phyloP scores from a whole-genome alignment of 1,140 invertebrate species.

The Drosophila insularis region DNA sequence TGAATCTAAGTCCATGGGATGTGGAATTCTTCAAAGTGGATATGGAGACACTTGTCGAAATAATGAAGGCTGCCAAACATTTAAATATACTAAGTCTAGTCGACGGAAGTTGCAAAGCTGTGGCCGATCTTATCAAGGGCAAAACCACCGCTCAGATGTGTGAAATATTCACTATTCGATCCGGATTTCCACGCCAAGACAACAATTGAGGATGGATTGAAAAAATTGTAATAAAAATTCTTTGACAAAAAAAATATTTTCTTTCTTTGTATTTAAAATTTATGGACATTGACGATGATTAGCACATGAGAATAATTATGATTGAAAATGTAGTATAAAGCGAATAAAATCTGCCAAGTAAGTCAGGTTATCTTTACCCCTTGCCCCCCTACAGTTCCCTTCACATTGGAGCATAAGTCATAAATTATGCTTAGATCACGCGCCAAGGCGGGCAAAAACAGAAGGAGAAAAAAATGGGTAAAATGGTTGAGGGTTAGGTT shows the following conservation, averaged over 20 bases:
- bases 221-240: no score
- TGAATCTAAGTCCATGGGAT: slow-evolving; percentile 96
- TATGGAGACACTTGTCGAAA: slow-evolving; percentile 97
- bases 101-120: slow-evolving; percentile 98
- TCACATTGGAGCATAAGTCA: no score
- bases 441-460: no score
- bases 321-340: background rate
- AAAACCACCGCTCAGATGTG: slow-evolving; percentile 95
- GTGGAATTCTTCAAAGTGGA: slow-evolving; percentile 98
- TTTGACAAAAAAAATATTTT: no score
- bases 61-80: slow-evolving; percentile 98
- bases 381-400: no score
- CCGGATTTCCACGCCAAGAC: slow-evolving; percentile 85
- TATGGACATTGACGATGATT: no score
- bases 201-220: no score
- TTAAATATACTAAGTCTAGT: slow-evolving; percentile 97
- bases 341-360: background rate
- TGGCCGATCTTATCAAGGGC: slow-evolving; percentile 99
- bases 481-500: background rate
- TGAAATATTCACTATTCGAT: slow-evolving; percentile 89
- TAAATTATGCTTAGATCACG: no score
- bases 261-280: no score
- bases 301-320: no score
- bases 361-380: background rate
- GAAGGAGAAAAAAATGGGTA: background rate